These are phyloP conservation scores for Corythornis cristatus DNA, from an alignment of 2,113 vertebrate species.

Conservation along the genomic window DNA sequence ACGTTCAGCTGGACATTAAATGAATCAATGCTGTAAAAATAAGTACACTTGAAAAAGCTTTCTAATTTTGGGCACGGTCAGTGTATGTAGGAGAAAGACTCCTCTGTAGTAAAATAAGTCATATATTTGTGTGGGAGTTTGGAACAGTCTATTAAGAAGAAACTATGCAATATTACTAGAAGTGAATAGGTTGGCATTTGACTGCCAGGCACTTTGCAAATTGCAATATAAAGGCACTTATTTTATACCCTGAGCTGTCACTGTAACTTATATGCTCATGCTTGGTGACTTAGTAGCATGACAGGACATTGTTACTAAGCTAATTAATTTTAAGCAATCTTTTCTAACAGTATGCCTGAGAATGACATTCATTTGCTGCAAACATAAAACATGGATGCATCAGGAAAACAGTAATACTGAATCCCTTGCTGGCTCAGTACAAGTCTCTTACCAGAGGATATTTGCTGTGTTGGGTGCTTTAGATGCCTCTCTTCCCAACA, in stretches of 20 bases:
- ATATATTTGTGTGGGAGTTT: constrained; percentile 35
- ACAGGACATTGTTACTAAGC: constrained; percentile 64
- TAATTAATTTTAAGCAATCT: constrained; percentile 68
- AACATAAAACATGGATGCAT: neutral
- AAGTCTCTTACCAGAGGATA: neutral
- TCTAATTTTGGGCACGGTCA: constrained; percentile 9
- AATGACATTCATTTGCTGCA: constrained; percentile 28
- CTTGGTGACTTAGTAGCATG: constrained; percentile 58
- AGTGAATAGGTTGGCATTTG: constrained; percentile 67
- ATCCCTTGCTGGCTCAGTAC: neutral
- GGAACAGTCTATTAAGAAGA: constrained; percentile 33
- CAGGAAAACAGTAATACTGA: constrained; percentile 8
- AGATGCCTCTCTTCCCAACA: neutral
- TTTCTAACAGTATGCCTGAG: constrained; percentile 45
- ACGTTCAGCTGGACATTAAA: neutral
- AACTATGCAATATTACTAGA: constrained; percentile 50
- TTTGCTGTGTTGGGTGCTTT: neutral
- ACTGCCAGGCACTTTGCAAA: constrained; percentile 54
- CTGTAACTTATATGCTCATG: constrained; percentile 50
- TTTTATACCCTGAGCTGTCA: constrained; percentile 66
- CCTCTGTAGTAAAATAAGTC: constrained; percentile 53
- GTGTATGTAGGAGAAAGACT: constrained; percentile 28
- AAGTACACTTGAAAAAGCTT: constrained; percentile 36
- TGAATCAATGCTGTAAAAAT: constrained; percentile 2
- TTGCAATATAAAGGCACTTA: constrained; percentile 59